These are phyloP conservation scores for Steinernema khuongi DNA, from an alignment of 1,140 invertebrate genomes.

Conservation along the genomic window DNA sequence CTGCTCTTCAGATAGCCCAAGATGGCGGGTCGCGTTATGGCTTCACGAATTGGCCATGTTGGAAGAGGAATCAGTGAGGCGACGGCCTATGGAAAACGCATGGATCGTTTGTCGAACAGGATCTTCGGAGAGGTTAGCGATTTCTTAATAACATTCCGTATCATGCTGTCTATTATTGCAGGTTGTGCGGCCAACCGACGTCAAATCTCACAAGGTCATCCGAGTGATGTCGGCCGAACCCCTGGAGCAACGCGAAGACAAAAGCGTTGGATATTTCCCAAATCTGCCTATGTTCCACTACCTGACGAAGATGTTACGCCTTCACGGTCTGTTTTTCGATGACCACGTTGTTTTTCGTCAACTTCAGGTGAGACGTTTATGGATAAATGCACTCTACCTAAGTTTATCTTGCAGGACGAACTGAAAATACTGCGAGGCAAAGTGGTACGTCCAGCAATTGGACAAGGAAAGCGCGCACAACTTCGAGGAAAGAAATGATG, in stretches of 20 bases:
- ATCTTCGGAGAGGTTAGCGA: slow-evolving; percentile 53
- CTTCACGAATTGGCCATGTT: slow-evolving; percentile 38
- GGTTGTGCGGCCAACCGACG: slow-evolving; percentile 33
- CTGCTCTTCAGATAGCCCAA: slow-evolving; percentile 14
- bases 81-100: slow-evolving; percentile 56
- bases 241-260: slow-evolving; percentile 47
- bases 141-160: not conserved
- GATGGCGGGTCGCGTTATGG: slow-evolving; percentile 36
- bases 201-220: slow-evolving; percentile 46
- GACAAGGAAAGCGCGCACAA: slow-evolving; percentile 49
- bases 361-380: slow-evolving; percentile 36
- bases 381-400: slow-evolving; percentile 8
- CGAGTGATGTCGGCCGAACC: slow-evolving; percentile 54
- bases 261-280: slow-evolving; percentile 49
- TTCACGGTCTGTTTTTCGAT: slow-evolving; percentile 56
- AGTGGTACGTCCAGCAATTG: slow-evolving; percentile 50
- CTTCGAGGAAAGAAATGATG: slow-evolving; percentile 35
- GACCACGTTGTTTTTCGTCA: slow-evolving; percentile 54
- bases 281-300: slow-evolving; percentile 59
- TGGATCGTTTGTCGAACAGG: slow-evolving; percentile 49
- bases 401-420: slow-evolving; percentile 46
- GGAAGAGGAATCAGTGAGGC: slow-evolving; percentile 34
- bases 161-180: slow-evolving; percentile 16
- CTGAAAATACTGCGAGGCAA: slow-evolving; percentile 51
- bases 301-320: slow-evolving; percentile 54